Evolutionary conservation across 2,113 vertebrate species (phyloP).

Genomic region (Sterrhoptilus dennistouni): DNA sequence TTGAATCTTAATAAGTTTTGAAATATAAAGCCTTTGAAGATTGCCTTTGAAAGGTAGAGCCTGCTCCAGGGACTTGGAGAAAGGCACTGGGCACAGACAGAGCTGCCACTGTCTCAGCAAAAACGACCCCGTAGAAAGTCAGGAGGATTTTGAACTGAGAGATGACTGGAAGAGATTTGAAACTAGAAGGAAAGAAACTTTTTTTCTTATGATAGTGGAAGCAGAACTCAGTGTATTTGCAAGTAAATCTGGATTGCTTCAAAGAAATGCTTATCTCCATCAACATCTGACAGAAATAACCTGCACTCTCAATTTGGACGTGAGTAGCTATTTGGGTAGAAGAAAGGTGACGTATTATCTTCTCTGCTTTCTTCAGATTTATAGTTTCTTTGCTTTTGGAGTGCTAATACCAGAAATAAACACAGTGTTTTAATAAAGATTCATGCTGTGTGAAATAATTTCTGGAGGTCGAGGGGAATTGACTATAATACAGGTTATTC

Average conservation of each 20-base stretch:
- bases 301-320: background rate
- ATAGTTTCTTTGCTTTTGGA: background rate
- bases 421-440: background rate
- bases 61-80: rapidly evolving
- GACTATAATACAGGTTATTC: background rate
- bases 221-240: background rate
- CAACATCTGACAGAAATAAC: background rate
- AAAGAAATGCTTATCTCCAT: background rate
- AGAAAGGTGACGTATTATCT: background rate
- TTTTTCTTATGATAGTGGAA: background rate
- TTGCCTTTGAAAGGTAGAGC: background rate
- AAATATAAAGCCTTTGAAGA: background rate
- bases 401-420: background rate
- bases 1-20: background rate
- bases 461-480: rapidly evolving
- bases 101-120: background rate
- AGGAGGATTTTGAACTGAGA: background rate
- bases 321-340: background rate
- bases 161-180: background rate
- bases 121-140: background rate
- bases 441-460: background rate
- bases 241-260: background rate
- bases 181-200: background rate
- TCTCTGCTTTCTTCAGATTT: background rate
- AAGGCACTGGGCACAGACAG: background rate